These are phyloP conservation scores for Opisthocomus hoazin DNA, from an alignment of 2,113 vertebrate species.

Conservation along the genomic window DNA sequence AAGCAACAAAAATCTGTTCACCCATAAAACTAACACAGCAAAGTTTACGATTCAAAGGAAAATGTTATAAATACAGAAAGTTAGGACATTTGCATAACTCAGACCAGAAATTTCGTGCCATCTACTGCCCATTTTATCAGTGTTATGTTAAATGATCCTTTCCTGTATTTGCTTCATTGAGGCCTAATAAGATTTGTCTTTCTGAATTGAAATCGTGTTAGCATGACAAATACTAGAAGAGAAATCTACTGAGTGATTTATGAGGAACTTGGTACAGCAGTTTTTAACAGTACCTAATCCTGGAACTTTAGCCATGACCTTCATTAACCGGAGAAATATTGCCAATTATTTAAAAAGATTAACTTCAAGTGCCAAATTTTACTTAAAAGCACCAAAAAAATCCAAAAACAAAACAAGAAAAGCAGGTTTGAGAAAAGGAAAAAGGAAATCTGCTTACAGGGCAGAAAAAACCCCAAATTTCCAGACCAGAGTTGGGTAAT, in stretches of 20 bases:
- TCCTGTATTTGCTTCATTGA: constrained; percentile 9
- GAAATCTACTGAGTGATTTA: not conserved
- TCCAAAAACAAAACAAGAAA: not conserved
- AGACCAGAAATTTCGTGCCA: not conserved
- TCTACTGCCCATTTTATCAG: not conserved
- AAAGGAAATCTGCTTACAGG: not conserved
- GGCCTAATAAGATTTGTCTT: constrained; percentile 23
- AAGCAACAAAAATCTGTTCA: not conserved
- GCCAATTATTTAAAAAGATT: not conserved
- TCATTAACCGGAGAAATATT: not conserved
- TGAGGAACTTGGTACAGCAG: not conserved
- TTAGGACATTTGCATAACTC: not conserved
- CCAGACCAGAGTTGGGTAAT: not conserved
- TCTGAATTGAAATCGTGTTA: constrained; percentile 29
- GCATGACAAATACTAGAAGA: constrained; percentile 1
- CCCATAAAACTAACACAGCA: not conserved
- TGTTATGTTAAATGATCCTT: not conserved
- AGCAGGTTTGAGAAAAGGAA: not conserved
- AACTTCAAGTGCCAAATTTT: not conserved
- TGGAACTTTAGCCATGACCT: not conserved
- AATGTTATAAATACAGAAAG: not conserved
- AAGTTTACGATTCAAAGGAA: not conserved
- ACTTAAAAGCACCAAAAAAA: not conserved
- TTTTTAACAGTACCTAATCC: not conserved
- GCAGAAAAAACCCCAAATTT: not conserved